Evolutionary conservation across 2,888 invertebrate species (phyloP).

Genomic region (Pomacea canaliculata): DNA sequence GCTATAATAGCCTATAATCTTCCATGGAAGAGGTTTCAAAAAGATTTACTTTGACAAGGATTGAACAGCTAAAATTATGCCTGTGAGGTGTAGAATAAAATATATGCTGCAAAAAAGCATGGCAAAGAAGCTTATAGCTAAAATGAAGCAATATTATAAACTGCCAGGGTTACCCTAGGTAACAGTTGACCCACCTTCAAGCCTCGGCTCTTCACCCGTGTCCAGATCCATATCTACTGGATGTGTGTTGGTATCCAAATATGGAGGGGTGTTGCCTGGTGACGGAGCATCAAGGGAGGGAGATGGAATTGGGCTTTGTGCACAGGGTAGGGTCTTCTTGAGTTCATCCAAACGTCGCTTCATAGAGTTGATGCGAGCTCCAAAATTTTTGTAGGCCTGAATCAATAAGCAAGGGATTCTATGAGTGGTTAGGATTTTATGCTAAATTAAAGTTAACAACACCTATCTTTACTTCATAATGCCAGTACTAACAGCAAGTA

Average conservation of each 20-base stretch:
- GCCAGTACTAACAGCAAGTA: no score
- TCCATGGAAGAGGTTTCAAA: no score
- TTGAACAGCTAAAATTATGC: no score
- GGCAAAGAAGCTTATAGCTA: no score
- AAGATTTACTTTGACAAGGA: no score
- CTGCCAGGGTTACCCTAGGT: no score
- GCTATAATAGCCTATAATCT: no score
- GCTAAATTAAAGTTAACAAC: no score
- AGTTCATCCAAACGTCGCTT: conserved; percentile 89
- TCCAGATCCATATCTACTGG: conserved; percentile 64
- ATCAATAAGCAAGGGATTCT: conserved; percentile 30
- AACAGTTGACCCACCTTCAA: conserved; percentile 6
- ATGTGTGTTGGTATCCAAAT: conserved; percentile 49
- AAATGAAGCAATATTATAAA: no score
- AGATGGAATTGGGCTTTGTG: conserved; percentile 75
- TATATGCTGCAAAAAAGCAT: no score
- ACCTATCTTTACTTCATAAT: no score
- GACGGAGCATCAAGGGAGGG: conserved; percentile 82
- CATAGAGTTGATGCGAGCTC: conserved; percentile 85
- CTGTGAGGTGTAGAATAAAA: no score
- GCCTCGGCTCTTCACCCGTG: conserved; percentile 47
- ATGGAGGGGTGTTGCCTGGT: conserved; percentile 76
- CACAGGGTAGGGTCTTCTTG: conserved; percentile 77
- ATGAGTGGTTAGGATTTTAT: background rate
- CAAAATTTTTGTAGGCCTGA: conserved; percentile 95